A percentile compares a stretch with the other conserved stretches of the same genome.
Evolutionary conservation across 2,888 invertebrate genomes (phyloP).

Genomic region (Platycheirus albimanus): DNA sequence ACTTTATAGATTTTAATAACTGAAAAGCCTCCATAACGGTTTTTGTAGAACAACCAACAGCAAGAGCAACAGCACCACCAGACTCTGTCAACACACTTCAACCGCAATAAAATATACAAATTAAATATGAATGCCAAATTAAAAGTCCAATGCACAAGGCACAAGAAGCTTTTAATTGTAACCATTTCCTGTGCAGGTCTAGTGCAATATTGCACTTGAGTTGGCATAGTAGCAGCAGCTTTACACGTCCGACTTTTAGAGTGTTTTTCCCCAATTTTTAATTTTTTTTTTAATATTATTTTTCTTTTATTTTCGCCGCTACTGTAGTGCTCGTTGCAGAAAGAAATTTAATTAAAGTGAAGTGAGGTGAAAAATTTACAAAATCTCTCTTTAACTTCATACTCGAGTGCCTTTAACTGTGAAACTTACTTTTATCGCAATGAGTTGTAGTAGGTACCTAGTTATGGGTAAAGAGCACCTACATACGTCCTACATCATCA

Average conservation of each 20-base stretch:
- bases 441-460: conserved; percentile 47
- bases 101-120: conserved; percentile 67
- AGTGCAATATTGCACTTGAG: conserved; percentile 68
- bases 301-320: conserved; percentile 20
- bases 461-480: conserved; percentile 14
- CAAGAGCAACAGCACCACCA: conserved; percentile 20
- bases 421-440: conserved; percentile 71
- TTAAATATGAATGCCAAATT: conserved; percentile 67
- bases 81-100: conserved; percentile 51
- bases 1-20: conserved; percentile 41
- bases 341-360: conserved; percentile 73
- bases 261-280: conserved; percentile 43
- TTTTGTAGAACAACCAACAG: too few relatives aligned
- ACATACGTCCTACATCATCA: not conserved
- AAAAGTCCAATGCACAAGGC: conserved; percentile 65
- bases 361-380: conserved; percentile 73
- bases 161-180: conserved; percentile 68
- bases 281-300: conserved; percentile 19
- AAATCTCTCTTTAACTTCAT: conserved; percentile 72
- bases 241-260: conserved; percentile 69
- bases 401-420: conserved; percentile 72
- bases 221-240: conserved; percentile 68
- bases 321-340: conserved; percentile 42
- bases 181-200: conserved; percentile 54
- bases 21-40: conserved; percentile 7